Evolutionary conservation across 2,888 invertebrate species (phyloP), one percentile per base, ranked within the genome.

Genomic region (Linnaemya vulpina): DNA sequence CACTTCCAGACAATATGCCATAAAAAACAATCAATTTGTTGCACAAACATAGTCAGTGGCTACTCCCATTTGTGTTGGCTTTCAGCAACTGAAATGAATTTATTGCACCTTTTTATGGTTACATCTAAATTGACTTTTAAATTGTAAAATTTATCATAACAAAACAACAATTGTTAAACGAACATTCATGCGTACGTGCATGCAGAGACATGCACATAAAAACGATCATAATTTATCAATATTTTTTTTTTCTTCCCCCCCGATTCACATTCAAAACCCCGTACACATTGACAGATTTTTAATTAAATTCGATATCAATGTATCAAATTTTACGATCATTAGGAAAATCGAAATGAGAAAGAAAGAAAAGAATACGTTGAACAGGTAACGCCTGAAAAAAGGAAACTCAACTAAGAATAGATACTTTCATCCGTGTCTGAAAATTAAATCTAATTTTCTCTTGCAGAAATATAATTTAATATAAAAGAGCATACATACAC

Each of bases 101-200:
- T 91, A 91, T 91, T 90, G 88, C 89, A 89, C 89, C 89, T 89
- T 91, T 91, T 91, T 91, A 90, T 91, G 90, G 91, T 90, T 91
- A 90, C 90, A 91, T 91, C 91, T 91, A 91, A 91, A 91, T 91
- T 91, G 90, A 90, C 91, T 91, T 91, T 91, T 90, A 91, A 91
- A 91, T 90, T 91, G 91, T 89, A 90, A 89, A 73, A 91, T 91
- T 90, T 90, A 90, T 90, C 90, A 91, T 89, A 89, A 89, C 89
- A 89, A 81, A 78, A 71, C 22, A 86, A 80, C 73, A 73, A 63
- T 82, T 77, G n/a, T 62, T 67, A 71, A 46, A 58, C 5, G 38
- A 68, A 51, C 4, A 77, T 40, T 17, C 9, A 55, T 43, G 4
- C 8, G 10, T 38, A 38, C 38, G 35, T 8, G 35, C 35, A 35